Evolutionary conservation across 2,888 invertebrate species (phyloP).

Genomic region (Diloba caeruleocephala): DNA sequence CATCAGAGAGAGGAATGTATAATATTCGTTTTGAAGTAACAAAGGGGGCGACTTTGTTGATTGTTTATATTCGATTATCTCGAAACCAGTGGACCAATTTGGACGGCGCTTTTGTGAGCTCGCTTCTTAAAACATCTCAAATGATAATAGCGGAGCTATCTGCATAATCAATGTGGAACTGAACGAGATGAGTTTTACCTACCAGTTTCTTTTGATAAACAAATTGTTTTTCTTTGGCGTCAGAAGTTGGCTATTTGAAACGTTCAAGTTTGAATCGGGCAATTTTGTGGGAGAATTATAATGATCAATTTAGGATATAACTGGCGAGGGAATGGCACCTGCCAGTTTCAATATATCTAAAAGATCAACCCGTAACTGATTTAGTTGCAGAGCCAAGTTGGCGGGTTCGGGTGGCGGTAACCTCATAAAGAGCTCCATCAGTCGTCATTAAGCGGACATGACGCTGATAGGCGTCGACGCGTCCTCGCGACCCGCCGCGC

Average conservation of each 20-base stretch:
- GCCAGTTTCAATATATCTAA: constrained; percentile 57
- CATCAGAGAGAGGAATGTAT: constrained; percentile 52
- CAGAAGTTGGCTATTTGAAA: constrained; percentile 16
- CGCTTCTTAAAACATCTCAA: constrained; percentile 63
- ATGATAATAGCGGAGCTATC: constrained; percentile 55
- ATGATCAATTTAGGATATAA: constrained; percentile 33
- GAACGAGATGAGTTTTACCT: constrained; percentile 48
- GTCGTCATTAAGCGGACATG: constrained; percentile 84
- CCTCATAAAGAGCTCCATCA: constrained; percentile 83
- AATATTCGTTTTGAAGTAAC: constrained; percentile 53
- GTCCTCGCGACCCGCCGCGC: constrained; percentile 22
- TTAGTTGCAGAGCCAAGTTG: constrained; percentile 73
- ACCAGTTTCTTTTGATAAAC: constrained; percentile 43
- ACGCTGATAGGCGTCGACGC: constrained; percentile 57
- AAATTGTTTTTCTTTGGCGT: constrained; percentile 33
- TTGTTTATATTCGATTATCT: constrained; percentile 75
- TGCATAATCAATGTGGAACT: constrained; percentile 64
- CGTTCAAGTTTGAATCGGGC: constrained; percentile 21
- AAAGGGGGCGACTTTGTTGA: constrained; percentile 64
- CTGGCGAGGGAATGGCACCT: constrained; percentile 18
- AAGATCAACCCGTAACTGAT: constrained; percentile 72
- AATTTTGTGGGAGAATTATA: constrained; percentile 33
- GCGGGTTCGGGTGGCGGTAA: constrained; percentile 77
- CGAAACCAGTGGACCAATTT: constrained; percentile 66
- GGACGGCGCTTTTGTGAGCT: constrained; percentile 51